Base-by-base conservation (phyloP, 1,140 invertebrate species). In the Papilio machaon region DNA sequence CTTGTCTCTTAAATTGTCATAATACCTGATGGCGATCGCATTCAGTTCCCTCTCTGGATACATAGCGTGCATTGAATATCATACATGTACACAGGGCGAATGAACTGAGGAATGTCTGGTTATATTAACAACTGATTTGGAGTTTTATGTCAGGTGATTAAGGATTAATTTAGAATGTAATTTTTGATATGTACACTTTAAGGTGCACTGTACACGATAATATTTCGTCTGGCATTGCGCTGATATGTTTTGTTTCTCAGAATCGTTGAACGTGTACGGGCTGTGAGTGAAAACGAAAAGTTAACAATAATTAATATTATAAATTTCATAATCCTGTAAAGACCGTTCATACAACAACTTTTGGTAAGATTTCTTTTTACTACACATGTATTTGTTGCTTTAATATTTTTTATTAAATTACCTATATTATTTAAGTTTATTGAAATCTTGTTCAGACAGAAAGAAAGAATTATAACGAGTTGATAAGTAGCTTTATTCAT, bases 1-100 rank as follows among this genome's bases (percentile, higher is more conserved):
- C 67, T 75, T 89, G 88, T 89, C 90, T 86, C 87, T 82, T 91
- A 90, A 88, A 89, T 86, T 85, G 85, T 87, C 67, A 81, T 89
- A 87, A 89, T 83, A 79, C 78, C 67, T 60, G 54, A 47, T 79
- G 79, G 79, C 75, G 73, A 80, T 76, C 76, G 80, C 81, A 80
- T 85, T 81, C 49, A 76, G 80, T 84, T 82, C 82, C 80, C 84
- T 86, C 83, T 81, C 78, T 80, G 77, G 81, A 83, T 85, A 82
- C 80, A 79, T 75, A 81, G 38, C 46, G 58, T 64, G 76, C 73
- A 75, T 81, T 73, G 19, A 30, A 83, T 78, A 49, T 70, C 54
- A 1, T 54, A 64, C 60, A 19, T 23, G n/a, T 70, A 70, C 64
- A 70, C 11, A 70, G 64, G 64, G 64, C 64, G 10, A 30, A 75